Conservation (phyloP, 2,113 vertebrate species). For the Triplophysa dalaica region DNA sequence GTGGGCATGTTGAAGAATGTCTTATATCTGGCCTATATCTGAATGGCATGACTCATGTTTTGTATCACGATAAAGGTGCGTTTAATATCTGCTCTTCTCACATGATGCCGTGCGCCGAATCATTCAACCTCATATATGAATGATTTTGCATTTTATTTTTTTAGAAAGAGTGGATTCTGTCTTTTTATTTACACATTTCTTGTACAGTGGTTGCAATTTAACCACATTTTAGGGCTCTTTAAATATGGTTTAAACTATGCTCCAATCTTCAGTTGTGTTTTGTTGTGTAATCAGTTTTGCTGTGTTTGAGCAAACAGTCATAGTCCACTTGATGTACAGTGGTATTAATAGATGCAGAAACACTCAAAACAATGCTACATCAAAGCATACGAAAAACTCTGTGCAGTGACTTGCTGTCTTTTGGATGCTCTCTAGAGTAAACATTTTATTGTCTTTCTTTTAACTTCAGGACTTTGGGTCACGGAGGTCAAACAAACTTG, state of each 20-base stretch:
- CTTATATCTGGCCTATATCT: neutral
- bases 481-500: neutral
- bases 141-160: too few species aligned
- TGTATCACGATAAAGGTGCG: neutral
- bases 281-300: slow-evolving; percentile 18
- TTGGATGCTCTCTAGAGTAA: neutral
- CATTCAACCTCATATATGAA: too few species aligned
- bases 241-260: neutral
- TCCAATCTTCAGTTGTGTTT: neutral
- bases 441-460: slow-evolving; percentile 24
- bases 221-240: slow-evolving; percentile 8
- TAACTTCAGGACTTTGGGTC: slow-evolving; percentile 8
- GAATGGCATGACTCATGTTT: slow-evolving; percentile 16
- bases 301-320: slow-evolving; percentile 4
- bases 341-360: neutral
- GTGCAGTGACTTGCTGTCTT: neutral
- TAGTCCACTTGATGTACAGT: neutral
- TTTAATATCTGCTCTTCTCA: neutral
- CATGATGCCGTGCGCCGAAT: neutral
- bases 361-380: neutral
- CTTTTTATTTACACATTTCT: neutral
- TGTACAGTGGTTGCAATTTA: slow-evolving; percentile 27
- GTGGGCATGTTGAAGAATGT: neutral
- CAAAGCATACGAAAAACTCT: neutral
- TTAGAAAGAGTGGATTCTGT: neutral